Conservation (phyloP, 53 echinoderm and acorn worm species). For the Crossaster papposus region DNA sequence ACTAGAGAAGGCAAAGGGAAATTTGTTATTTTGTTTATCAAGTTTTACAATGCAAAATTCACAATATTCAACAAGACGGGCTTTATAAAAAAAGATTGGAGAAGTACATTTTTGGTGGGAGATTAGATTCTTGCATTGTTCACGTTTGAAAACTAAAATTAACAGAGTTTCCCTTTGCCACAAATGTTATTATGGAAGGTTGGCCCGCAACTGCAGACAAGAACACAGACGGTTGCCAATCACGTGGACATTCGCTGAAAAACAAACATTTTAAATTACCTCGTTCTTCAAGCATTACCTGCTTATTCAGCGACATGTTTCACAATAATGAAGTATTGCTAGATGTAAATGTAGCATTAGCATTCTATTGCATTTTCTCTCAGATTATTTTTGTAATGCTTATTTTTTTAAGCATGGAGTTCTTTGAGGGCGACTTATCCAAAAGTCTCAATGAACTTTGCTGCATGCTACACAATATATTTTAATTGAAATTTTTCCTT, state of each 20-base stretch:
- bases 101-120: not conserved
- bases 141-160: not conserved
- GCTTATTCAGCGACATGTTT: not conserved
- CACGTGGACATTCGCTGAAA: conserved; percentile 29
- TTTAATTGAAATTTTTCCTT: not conserved
- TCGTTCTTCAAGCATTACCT: not conserved
- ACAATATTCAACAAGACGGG: not conserved
- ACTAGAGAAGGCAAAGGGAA: not conserved
- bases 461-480: too few species aligned
- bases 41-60: not conserved
- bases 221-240: not conserved
- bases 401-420: too few species aligned
- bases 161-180: conserved; percentile 1
- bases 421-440: too few species aligned
- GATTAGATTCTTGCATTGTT: not conserved
- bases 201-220: conserved; percentile 29
- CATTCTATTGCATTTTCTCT: not conserved
- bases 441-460: too few species aligned
- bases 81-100: not conserved
- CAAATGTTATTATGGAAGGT: not conserved
- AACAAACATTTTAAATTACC: conserved; percentile 15
- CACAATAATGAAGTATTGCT: not conserved
- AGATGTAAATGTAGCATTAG: not conserved
- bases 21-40: conserved; percentile 18
- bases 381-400: too few species aligned